Conservation (phyloP, 1,140 invertebrate species). For the Yoshiicerus persimilis region DNA sequence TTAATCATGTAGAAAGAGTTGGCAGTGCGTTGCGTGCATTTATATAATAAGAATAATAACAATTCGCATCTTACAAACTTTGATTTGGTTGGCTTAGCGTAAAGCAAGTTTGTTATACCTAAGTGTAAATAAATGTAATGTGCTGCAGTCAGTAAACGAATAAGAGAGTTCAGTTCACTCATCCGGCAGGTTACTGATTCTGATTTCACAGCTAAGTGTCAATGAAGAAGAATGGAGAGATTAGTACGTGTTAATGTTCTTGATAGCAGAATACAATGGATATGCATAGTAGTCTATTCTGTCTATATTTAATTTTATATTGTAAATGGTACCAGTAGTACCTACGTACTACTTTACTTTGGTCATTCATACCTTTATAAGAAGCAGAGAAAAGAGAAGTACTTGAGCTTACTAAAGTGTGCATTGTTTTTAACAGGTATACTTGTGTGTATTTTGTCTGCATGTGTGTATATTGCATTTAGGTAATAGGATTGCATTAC, state of each 20-base stretch:
- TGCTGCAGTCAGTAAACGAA: background rate
- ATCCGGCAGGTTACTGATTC: conserved; percentile 5
- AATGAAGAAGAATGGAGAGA: conserved; percentile 41
- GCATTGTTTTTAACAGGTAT: background rate
- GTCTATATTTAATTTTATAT: too few relatives aligned
- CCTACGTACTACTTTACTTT: too few relatives aligned
- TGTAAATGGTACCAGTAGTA: too few relatives aligned
- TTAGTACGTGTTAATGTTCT: conserved; percentile 40
- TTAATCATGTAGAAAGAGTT: background rate
- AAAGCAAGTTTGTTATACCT: background rate
- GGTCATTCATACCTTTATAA: background rate
- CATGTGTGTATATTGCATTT: background rate
- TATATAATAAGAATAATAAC: background rate
- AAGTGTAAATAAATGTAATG: background rate
- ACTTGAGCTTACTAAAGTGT: background rate
- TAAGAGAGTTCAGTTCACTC: background rate
- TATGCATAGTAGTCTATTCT: too few relatives aligned
- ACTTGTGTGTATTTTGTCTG: background rate
- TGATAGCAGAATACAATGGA: background rate
- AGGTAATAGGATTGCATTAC: conserved; percentile 15
- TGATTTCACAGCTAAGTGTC: conserved; percentile 36
- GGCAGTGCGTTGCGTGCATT: background rate
- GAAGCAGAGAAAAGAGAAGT: background rate
- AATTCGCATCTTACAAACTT: background rate
- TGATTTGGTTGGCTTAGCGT: too few relatives aligned